Percentiles rank a stretch among this genome's conserved stretches.
Evolutionary conservation across 2,888 invertebrate genomes (phyloP).

Genomic region (Agonum fuliginosum): DNA sequence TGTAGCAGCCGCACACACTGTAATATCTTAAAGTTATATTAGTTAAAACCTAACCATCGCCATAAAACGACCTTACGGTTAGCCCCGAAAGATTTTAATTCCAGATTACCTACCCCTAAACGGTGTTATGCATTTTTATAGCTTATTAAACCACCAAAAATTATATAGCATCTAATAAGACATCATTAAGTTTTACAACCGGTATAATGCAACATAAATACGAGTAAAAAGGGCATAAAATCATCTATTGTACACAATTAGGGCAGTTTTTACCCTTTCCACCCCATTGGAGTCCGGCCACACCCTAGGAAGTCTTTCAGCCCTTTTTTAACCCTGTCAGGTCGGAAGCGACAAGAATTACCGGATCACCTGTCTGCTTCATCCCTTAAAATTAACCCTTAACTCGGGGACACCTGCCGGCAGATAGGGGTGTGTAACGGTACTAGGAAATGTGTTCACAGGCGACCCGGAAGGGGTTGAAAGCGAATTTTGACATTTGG

Average conservation of each 20-base stretch:
- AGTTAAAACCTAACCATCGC: too few species aligned
- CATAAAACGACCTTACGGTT: too few species aligned
- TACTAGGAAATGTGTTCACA: conserved; percentile 3
- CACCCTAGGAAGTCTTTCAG: conserved; percentile 1
- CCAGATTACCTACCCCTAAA: conserved; percentile 30
- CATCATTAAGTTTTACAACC: conserved; percentile 43
- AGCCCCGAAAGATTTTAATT: conserved; percentile 38
- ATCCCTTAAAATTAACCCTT: conserved; percentile 45
- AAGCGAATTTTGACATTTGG: conserved; percentile 19
- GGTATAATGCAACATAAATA: conserved; percentile 35
- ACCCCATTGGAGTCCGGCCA: conserved; percentile 15
- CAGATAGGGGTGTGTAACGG: not conserved
- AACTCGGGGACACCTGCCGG: conserved; percentile 30
- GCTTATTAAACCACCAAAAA: conserved; percentile 27
- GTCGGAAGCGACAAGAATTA: conserved; percentile 1
- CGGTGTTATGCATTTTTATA: not conserved
- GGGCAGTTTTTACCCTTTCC: conserved; percentile 32
- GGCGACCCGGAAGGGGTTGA: not conserved
- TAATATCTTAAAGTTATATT: too few species aligned
- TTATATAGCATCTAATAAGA: conserved; percentile 29
- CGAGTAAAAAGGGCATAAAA: conserved; percentile 48
- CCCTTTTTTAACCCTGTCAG: conserved; percentile 42
- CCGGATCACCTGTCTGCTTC: conserved; percentile 19
- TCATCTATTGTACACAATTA: conserved; percentile 55
- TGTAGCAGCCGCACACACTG: too few species aligned